Conservation (phyloP, 2,797 vertebrate species). For the Salarias fasciatus region DNA sequence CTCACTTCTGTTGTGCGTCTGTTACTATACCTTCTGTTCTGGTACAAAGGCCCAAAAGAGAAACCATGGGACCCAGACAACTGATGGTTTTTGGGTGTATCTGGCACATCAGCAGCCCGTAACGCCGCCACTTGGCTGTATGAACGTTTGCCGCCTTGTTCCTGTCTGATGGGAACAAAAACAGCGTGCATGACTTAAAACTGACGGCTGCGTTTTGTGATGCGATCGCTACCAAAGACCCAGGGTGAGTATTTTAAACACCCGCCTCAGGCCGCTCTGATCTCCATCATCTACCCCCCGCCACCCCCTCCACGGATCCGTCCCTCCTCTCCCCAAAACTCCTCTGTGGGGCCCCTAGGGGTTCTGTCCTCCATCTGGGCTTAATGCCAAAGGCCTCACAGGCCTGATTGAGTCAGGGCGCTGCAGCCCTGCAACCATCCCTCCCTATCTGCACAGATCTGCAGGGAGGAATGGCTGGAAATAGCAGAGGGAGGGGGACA, state of each 20-base stretch:
- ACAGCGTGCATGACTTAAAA: conserved; percentile 22
- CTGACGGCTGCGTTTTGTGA: conserved; percentile 85
- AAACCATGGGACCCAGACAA: too few species aligned
- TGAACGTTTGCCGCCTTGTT: conserved; percentile 4
- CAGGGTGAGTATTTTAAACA: conserved; percentile 85
- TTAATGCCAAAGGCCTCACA: conserved; percentile 79
- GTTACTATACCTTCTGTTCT: too few species aligned
- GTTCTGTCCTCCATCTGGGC: conserved; percentile 78
- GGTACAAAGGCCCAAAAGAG: too few species aligned
- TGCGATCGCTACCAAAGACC: conserved; percentile 82
- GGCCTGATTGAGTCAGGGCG: conserved; percentile 71
- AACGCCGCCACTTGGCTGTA: background rate
- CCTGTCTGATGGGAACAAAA: conserved; percentile 9
- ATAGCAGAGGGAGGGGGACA: conserved; percentile 37
- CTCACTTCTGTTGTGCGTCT: too few species aligned
- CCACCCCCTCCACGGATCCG: background rate
- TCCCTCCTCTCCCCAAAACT: conserved; percentile 22
- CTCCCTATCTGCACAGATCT: conserved; percentile 57
- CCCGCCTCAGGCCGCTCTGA: conserved; percentile 82
- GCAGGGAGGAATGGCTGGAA: conserved; percentile 52
- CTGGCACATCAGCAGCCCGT: background rate
- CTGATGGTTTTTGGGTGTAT: too few species aligned
- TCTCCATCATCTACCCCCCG: conserved; percentile 42
- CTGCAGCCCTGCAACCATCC: conserved; percentile 74
- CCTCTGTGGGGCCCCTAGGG: conserved; percentile 75